Evolutionary conservation across 2,888 invertebrate species (phyloP).

Genomic region (Macroteleia sp.): DNA sequence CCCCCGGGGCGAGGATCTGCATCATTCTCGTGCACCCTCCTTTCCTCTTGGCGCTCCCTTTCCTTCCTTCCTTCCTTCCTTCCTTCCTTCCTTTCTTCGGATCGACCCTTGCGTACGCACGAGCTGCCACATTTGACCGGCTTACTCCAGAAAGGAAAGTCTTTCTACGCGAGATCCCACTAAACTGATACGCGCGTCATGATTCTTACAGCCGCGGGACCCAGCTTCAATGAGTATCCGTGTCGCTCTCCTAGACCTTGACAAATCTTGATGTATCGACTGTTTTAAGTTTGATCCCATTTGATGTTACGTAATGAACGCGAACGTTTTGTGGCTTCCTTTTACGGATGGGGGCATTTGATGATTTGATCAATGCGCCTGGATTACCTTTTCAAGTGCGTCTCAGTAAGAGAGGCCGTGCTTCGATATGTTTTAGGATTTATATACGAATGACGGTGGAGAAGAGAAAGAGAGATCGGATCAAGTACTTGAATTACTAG

Average conservation of each 20-base stretch:
- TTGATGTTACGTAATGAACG: constrained; percentile 25
- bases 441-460: too few relatives aligned
- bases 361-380: constrained; percentile 40
- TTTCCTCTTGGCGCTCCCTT: background rate
- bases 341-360: constrained; percentile 15
- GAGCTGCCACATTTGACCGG: constrained; percentile 75
- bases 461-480: too few relatives aligned
- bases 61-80: constrained; percentile 15
- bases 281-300: constrained; percentile 27
- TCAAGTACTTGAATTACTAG: too few relatives aligned
- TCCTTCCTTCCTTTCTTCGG: constrained; percentile 31
- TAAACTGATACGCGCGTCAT: constrained; percentile 68
- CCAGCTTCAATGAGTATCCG: constrained; percentile 5
- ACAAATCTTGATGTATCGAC: constrained; percentile 44
- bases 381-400: constrained; percentile 41
- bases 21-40: constrained; percentile 60
- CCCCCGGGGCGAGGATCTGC: constrained; percentile 66
- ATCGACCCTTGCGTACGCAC: constrained; percentile 64
- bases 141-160: constrained; percentile 71
- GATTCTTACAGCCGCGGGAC: constrained; percentile 19
- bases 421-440: too few relatives aligned
- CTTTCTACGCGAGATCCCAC: constrained; percentile 70
- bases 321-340: constrained; percentile 25
- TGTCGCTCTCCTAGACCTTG: background rate
- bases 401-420: too few relatives aligned